Evolutionary conservation across 2,797 vertebrate genomes (phyloP).

Genomic region (Thalassophryne amazonica): DNA sequence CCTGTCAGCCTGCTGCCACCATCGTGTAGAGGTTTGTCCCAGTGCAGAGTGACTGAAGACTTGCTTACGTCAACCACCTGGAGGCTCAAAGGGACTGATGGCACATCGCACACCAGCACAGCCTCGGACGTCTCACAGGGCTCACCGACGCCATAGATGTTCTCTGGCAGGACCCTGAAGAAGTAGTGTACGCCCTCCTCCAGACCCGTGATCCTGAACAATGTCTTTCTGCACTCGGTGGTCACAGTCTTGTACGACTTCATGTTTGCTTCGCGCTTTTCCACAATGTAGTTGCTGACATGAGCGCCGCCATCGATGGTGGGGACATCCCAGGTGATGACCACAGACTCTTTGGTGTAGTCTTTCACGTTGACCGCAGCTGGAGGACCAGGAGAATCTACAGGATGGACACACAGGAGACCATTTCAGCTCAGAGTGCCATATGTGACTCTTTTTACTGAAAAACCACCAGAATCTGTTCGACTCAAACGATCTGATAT

Average conservation of each 20-base stretch:
- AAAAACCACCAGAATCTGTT: too few relatives aligned
- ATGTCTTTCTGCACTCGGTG: constrained; percentile 94
- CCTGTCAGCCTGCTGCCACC: constrained; percentile 92
- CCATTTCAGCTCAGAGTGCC: too few relatives aligned
- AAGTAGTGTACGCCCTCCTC: constrained; percentile 92
- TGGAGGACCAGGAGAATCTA: constrained; percentile 96
- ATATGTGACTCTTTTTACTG: too few relatives aligned
- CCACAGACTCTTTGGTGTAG: constrained; percentile 94
- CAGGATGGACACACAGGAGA: constrained; percentile 4
- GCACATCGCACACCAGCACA: constrained; percentile 92
- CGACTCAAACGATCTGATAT: too few relatives aligned
- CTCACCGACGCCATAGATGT: constrained; percentile 97
- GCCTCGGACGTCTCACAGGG: constrained; percentile 91
- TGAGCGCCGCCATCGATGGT: constrained; percentile 92
- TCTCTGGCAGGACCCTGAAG: constrained; percentile 96
- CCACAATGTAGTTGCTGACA: constrained; percentile 95
- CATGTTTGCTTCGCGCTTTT: constrained; percentile 96
- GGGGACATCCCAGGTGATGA: constrained; percentile 97
- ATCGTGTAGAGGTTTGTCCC: constrained; percentile 91
- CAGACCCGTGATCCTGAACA: constrained; percentile 89
- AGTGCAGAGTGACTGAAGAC: constrained; percentile 86
- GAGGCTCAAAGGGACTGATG: constrained; percentile 87
- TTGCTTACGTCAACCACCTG: constrained; percentile 89
- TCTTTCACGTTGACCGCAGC: constrained; percentile 91
- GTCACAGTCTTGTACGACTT: constrained; percentile 97